Percentiles rank a stretch among this genome's conserved stretches.
These are phyloP conservation scores for Drosophila triauraria DNA, from an alignment of 1,140 invertebrate genomes.

Conservation along the genomic window DNA sequence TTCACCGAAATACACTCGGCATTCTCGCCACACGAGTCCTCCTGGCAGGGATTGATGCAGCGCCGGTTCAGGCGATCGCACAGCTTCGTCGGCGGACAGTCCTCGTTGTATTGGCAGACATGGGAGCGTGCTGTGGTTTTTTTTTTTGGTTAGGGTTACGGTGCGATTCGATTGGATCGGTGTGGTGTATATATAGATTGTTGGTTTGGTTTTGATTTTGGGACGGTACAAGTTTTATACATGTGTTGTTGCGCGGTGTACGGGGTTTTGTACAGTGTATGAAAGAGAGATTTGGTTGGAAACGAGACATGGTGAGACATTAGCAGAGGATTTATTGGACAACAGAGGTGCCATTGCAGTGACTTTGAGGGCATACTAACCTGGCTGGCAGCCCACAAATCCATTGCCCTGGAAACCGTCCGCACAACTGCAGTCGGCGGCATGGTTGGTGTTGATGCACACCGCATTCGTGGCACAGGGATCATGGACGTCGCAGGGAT, in stretches of 20 bases:
- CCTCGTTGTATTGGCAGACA: constrained; percentile 95
- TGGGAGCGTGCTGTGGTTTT: constrained; percentile 86
- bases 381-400: constrained; percentile 91
- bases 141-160: constrained; percentile 81
- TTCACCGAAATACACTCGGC: constrained; percentile 92
- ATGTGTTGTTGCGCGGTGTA: constrained; percentile 60
- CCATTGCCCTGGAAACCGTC: constrained; percentile 95
- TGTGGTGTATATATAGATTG: constrained; percentile 70
- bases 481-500: constrained; percentile 92
- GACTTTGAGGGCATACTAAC: constrained; percentile 85
- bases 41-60: constrained; percentile 93
- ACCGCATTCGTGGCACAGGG: constrained; percentile 93
- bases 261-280: constrained; percentile 80
- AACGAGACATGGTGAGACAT: constrained; percentile 61
- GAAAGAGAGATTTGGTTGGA: constrained; percentile 61
- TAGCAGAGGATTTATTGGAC: constrained; percentile 55
- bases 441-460: constrained; percentile 95
- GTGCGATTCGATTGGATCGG: constrained; percentile 76
- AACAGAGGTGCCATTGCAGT: constrained; percentile 39
- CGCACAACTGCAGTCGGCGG: constrained; percentile 92
- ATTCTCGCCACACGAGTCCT: constrained; percentile 93
- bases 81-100: constrained; percentile 92
- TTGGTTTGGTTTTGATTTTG: constrained; percentile 30
- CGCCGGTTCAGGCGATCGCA: constrained; percentile 93
- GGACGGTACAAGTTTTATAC: constrained; percentile 68